These are phyloP conservation scores for Atethmia centrago DNA, from an alignment of 2,888 invertebrate species.

Conservation along the genomic window DNA sequence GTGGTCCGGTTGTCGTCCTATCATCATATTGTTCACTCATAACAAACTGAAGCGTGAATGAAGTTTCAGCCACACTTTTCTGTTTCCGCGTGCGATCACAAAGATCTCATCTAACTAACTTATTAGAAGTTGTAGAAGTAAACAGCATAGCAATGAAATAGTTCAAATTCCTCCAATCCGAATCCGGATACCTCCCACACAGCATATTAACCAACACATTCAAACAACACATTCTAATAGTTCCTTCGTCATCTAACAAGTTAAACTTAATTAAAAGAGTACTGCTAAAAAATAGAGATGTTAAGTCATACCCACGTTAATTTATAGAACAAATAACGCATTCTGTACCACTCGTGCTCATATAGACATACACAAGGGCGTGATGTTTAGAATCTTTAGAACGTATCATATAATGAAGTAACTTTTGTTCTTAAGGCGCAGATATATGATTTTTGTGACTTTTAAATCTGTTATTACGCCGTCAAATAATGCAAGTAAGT, in stretches of 20 bases:
- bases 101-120: not conserved
- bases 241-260: slow-evolving; percentile 44
- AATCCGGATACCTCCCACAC: slow-evolving; percentile 20
- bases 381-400: slow-evolving; percentile 59
- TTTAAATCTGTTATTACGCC: too few relatives aligned
- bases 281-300: slow-evolving; percentile 43
- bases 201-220: slow-evolving; percentile 19
- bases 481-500: too few relatives aligned
- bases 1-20: not conserved
- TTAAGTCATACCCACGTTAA: slow-evolving; percentile 61
- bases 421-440: too few relatives aligned
- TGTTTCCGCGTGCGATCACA: not conserved
- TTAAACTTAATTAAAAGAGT: slow-evolving; percentile 52
- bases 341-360: slow-evolving; percentile 33
- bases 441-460: too few relatives aligned
- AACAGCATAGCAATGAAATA: not conserved
- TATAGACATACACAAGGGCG: slow-evolving; percentile 65
- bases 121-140: not conserved
- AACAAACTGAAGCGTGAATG: too few relatives aligned
- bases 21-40: too few relatives aligned
- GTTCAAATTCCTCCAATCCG: slow-evolving; percentile 3
- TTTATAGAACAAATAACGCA: slow-evolving; percentile 66
- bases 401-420: slow-evolving; percentile 54
- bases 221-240: slow-evolving; percentile 43
- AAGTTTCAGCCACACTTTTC: not conserved